These are phyloP conservation scores for Apomyelois bistriatella DNA, from an alignment of 2,888 invertebrate genomes.

Conservation along the genomic window DNA sequence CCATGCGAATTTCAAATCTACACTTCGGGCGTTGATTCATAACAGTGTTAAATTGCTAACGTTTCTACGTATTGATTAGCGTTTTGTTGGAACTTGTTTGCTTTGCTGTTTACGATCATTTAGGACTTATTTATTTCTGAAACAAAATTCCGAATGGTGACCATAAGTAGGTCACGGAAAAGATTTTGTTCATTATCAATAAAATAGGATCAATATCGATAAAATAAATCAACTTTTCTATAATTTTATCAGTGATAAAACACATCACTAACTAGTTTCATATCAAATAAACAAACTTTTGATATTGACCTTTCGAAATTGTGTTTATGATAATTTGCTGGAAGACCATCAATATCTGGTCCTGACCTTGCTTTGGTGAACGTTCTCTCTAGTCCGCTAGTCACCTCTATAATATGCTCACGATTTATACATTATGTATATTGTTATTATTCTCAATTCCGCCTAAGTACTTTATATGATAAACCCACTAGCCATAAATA, in stretches of 20 bases:
- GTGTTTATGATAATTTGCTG: constrained; percentile 3
- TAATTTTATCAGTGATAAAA: too few relatives aligned
- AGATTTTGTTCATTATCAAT: too few relatives aligned
- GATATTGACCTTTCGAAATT: constrained; percentile 33
- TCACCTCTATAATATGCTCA: constrained; percentile 8
- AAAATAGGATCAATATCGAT: too few relatives aligned
- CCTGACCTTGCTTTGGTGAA: constrained; percentile 63
- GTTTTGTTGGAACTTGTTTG: constrained; percentile 17
- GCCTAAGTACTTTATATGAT: not conserved
- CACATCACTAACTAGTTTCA: too few relatives aligned
- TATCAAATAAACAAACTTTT: not conserved
- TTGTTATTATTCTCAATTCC: too few relatives aligned
- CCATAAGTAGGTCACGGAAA: too few relatives aligned
- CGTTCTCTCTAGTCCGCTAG: constrained; percentile 24
- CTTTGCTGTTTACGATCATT: not conserved
- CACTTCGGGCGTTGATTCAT: constrained; percentile 25
- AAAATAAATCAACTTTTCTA: too few relatives aligned
- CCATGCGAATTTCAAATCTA: constrained; percentile 17
- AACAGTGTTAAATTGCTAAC: constrained; percentile 13
- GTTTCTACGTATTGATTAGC: constrained; percentile 22
- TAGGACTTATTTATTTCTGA: too few relatives aligned
- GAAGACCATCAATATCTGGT: constrained; percentile 26
- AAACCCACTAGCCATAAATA: not conserved
- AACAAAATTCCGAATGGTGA: too few relatives aligned
- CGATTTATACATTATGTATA: not conserved